Evolutionary conservation across 2,113 vertebrate species (phyloP).

Genomic region (Dissostichus mawsoni): DNA sequence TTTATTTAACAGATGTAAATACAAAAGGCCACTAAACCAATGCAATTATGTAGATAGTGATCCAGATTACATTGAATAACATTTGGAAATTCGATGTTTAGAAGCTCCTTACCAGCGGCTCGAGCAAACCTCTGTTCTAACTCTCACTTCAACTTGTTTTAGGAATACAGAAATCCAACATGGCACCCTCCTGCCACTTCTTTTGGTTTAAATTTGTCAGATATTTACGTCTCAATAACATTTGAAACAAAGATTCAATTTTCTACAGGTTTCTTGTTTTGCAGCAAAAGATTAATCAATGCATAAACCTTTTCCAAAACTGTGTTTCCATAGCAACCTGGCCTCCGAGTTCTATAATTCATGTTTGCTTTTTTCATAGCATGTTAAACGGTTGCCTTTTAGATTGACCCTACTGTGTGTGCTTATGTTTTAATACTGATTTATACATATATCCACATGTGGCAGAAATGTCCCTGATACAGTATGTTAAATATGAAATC

Average conservation of each 20-base stretch:
- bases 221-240: background rate
- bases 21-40: too few relatives aligned
- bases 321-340: slow-evolving; percentile 78
- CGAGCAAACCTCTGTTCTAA: background rate
- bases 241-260: background rate
- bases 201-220: background rate
- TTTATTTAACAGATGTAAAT: background rate
- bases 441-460: slow-evolving; percentile 1
- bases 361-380: slow-evolving; percentile 12
- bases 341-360: slow-evolving; percentile 52
- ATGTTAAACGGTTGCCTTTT: background rate
- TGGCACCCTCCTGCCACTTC: background rate
- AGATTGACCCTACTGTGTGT: background rate
- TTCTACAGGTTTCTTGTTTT: slow-evolving; percentile 10
- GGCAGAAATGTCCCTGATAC: slow-evolving; percentile 3
- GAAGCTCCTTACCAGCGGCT: background rate
- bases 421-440: slow-evolving; percentile 7
- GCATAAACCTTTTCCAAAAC: slow-evolving; percentile 46
- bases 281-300: slow-evolving; percentile 19
- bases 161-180: background rate
- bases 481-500: slow-evolving; percentile 32
- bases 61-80: background rate
- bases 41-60: too few relatives aligned
- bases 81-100: background rate
- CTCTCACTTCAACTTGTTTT: background rate